Evolutionary conservation across 1,140 invertebrate species (phyloP).

Genomic region (Cyrtorhinus lividipennis): DNA sequence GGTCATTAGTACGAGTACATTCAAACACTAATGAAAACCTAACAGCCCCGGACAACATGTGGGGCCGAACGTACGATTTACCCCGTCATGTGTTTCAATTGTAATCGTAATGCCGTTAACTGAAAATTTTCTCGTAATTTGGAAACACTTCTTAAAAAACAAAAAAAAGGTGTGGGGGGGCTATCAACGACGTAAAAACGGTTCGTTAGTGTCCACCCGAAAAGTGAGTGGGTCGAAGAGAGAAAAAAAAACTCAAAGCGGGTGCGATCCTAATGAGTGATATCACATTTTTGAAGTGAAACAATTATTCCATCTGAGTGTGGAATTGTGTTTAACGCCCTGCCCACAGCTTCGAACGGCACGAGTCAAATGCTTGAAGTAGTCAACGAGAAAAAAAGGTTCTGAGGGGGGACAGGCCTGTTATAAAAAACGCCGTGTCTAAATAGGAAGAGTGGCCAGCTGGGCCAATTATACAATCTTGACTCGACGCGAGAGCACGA

Average conservation of each 20-base stretch:
- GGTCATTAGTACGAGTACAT: too few species aligned
- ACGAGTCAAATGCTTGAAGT: neutral
- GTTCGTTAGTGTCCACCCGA: neutral
- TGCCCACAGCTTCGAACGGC: neutral
- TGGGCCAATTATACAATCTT: constrained; percentile 6
- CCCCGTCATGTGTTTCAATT: constrained; percentile 5
- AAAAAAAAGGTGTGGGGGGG: neutral
- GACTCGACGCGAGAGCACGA: neutral
- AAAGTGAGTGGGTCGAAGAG: neutral
- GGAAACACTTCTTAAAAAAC: neutral
- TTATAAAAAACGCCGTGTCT: neutral
- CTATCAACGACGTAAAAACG: neutral
- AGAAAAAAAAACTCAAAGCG: neutral
- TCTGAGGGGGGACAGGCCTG: neutral
- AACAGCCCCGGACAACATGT: neutral
- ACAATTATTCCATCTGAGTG: constrained; percentile 8
- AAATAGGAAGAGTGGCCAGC: neutral
- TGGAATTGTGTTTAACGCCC: neutral
- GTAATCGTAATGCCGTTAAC: neutral
- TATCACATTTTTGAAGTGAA: constrained; percentile 8
- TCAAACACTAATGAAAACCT: neutral
- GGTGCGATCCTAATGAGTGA: constrained; percentile 1
- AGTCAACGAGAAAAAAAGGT: constrained; percentile 5
- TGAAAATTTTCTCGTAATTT: neutral
- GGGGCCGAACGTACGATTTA: neutral